Percentiles rank a stretch among this genome's conserved stretches.
phyloP scores from a whole-genome alignment of 2,113 vertebrate genomes.

The Hystrix cristata region DNA sequence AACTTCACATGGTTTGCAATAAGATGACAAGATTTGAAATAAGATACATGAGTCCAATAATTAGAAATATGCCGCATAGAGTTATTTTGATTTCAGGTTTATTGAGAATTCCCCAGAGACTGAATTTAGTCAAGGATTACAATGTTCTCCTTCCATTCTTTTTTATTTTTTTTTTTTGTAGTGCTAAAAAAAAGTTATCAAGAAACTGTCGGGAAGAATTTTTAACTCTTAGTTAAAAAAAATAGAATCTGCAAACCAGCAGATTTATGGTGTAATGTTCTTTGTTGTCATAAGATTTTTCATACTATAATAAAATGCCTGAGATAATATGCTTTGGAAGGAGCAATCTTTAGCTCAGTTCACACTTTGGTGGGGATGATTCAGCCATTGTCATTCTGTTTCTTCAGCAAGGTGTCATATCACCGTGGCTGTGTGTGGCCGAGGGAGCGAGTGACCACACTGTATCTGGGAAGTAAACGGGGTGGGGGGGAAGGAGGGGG shows the following conservation, averaged over 20 bases:
- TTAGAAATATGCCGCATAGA: neutral
- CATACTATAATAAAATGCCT: neutral
- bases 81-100: neutral
- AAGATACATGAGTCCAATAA: neutral
- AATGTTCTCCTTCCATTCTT: neutral
- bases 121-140: neutral
- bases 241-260: neutral
- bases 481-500: too few species aligned
- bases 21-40: neutral
- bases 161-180: neutral
- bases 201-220: neutral
- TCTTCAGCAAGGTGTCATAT: neutral
- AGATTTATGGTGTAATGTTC: neutral
- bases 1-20: neutral
- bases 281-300: neutral
- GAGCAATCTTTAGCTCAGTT: neutral
- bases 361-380: neutral
- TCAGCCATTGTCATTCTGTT: neutral
- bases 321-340: neutral
- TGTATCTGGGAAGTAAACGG: neutral
- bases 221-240: neutral
- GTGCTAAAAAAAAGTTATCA: neutral
- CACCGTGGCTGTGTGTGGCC: neutral
- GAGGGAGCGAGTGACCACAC: neutral
- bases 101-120: neutral